phyloP scores from a whole-genome alignment of 1,140 invertebrate species.

The Sarcophaga peregrina region DNA sequence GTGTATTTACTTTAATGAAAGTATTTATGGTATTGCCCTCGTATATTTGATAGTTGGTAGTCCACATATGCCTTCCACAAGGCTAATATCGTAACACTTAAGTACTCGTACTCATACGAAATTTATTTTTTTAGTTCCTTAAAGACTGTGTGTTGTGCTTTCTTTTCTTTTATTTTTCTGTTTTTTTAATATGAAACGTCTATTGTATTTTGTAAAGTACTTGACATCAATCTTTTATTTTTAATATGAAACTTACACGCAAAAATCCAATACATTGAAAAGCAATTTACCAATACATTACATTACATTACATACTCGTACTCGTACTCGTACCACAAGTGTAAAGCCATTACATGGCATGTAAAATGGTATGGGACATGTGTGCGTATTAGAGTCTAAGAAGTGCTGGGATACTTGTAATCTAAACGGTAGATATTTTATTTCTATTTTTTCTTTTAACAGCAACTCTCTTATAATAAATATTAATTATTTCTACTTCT shows the following conservation, averaged over 20 bases:
- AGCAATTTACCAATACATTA: neutral
- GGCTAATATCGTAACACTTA: neutral
- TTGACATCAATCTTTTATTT: constrained; percentile 32
- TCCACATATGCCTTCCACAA: neutral
- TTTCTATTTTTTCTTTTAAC: neutral
- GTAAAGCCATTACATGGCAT: neutral
- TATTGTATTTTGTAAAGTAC: constrained; percentile 27
- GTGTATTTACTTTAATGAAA: no score
- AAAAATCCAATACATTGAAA: constrained; percentile 22
- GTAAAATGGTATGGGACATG: neutral
- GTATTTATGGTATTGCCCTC: neutral
- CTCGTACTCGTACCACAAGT: neutral
- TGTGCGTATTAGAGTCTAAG: neutral
- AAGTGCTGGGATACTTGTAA: neutral
- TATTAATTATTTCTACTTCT: constrained; percentile 24
- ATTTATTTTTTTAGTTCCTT: no score
- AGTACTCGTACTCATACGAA: neutral
- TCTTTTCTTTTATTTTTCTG: no score
- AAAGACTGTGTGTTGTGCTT: no score
- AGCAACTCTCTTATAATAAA: neutral
- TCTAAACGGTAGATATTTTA: constrained; percentile 11
- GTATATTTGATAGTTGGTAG: neutral
- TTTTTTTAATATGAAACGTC: neutral
- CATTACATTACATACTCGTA: neutral
- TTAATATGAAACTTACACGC: constrained; percentile 36